These are phyloP conservation scores for Coregonus suidteri DNA, from an alignment of 2,797 vertebrate genomes.

Conservation along the genomic window DNA sequence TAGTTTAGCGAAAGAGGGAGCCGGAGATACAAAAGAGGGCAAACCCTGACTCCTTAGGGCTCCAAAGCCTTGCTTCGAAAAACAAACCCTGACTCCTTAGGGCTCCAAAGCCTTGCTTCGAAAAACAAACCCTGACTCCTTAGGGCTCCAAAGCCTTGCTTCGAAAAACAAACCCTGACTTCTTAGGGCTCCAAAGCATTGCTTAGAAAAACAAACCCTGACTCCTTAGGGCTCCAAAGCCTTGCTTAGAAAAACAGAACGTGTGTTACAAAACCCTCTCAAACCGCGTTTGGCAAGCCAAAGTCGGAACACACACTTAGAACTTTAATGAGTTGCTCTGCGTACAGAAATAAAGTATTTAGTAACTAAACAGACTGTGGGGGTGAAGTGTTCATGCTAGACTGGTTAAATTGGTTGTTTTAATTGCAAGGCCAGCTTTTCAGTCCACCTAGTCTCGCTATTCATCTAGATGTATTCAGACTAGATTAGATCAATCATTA, in stretches of 20 bases:
- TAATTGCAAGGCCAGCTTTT: constrained; percentile 16
- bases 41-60: constrained; percentile 23
- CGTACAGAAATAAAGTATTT: constrained; percentile 34
- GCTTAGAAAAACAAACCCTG: constrained; percentile 13
- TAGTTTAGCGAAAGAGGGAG: background rate
- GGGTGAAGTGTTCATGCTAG: too few species aligned
- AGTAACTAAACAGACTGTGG: constrained; percentile 15
- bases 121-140: background rate
- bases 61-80: constrained; percentile 13
- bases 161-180: background rate
- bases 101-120: too few species aligned
- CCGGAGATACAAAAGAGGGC: constrained; percentile 23
- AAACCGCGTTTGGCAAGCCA: constrained; percentile 21
- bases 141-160: too few species aligned
- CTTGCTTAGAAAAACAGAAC: constrained; percentile 15
- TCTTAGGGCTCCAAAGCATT: constrained; percentile 33
- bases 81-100: too few species aligned
- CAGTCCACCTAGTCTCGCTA: background rate
- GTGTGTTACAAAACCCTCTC: constrained; percentile 31
- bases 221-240: constrained; percentile 34
- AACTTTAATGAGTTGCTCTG: constrained; percentile 43
- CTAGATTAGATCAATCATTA: constrained; percentile 30
- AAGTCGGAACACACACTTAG: constrained; percentile 5
- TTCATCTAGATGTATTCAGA: background rate
- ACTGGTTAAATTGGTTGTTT: constrained; percentile 6